These are phyloP conservation scores for Platyrinchus mystaceus DNA, from an alignment of 2,797 vertebrate genomes.

Conservation along the genomic window DNA sequence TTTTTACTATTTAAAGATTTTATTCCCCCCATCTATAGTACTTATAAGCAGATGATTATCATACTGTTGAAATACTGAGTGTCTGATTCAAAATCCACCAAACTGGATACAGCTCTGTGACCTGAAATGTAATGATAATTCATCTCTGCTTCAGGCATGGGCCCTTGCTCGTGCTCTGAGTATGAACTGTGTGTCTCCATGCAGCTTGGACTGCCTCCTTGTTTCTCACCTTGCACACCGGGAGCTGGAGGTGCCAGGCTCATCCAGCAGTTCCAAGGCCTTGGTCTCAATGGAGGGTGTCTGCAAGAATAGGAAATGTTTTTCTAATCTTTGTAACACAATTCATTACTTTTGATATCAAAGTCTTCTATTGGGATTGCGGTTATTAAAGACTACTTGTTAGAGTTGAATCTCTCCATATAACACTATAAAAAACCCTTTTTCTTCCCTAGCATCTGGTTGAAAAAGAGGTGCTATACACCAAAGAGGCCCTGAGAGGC, in stretches of 20 bases:
- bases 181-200: rapidly evolving
- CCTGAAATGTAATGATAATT: background rate
- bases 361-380: background rate
- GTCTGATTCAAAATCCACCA: background rate
- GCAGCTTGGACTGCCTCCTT: background rate
- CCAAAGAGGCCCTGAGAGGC: background rate
- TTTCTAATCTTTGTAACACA: background rate
- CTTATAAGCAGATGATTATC: background rate
- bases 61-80: background rate
- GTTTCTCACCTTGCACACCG: background rate
- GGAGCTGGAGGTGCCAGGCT: background rate
- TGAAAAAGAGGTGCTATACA: background rate
- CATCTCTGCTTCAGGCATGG: background rate
- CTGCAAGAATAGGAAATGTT: background rate
- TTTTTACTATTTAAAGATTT: background rate
- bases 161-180: background rate
- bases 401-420: background rate
- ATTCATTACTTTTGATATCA: background rate
- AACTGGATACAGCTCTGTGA: background rate
- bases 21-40: background rate
- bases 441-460: background rate
- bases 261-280: background rate
- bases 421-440: background rate
- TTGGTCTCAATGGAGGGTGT: background rate
- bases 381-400: background rate